Evolutionary conservation across 2,113 vertebrate genomes (phyloP).

Genomic region (Guaruba guarouba): DNA sequence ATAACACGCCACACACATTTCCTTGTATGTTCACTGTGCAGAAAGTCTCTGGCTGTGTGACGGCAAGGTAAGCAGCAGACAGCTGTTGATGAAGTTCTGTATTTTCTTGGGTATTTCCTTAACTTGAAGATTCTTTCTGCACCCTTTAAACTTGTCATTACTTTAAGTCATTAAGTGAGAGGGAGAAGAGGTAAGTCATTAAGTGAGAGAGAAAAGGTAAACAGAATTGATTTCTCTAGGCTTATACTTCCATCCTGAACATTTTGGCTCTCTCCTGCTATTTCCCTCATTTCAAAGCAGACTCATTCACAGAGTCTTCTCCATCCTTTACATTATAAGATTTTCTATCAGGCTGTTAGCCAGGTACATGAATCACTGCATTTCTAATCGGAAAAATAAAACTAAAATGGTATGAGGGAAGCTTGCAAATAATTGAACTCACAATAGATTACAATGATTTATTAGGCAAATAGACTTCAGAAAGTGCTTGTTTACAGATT

Average conservation of each 20-base stretch:
- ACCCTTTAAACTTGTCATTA: neutral
- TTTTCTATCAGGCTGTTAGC: neutral
- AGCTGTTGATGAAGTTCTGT: neutral
- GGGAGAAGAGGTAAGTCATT: neutral
- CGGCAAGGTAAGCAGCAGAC: neutral
- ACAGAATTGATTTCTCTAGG: neutral
- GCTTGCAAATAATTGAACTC: neutral
- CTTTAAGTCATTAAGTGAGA: neutral
- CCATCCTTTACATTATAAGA: neutral
- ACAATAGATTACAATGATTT: neutral
- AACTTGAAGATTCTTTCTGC: neutral
- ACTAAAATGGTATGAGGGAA: neutral
- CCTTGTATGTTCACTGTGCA: neutral
- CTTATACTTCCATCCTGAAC: neutral
- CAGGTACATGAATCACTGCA: neutral
- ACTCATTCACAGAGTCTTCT: neutral
- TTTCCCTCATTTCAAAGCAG: neutral
- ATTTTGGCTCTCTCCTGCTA: neutral
- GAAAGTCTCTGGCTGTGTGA: neutral
- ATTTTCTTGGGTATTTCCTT: neutral
- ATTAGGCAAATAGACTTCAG: constrained; percentile 5
- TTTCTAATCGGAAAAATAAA: neutral
- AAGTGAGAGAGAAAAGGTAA: neutral
- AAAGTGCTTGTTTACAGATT: neutral
- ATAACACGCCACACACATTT: fast-evolving